Evolutionary conservation across 2,888 invertebrate genomes (phyloP), one percentile per base, ranked within the genome.

Genomic region (Teleogryllus oceanicus): DNA sequence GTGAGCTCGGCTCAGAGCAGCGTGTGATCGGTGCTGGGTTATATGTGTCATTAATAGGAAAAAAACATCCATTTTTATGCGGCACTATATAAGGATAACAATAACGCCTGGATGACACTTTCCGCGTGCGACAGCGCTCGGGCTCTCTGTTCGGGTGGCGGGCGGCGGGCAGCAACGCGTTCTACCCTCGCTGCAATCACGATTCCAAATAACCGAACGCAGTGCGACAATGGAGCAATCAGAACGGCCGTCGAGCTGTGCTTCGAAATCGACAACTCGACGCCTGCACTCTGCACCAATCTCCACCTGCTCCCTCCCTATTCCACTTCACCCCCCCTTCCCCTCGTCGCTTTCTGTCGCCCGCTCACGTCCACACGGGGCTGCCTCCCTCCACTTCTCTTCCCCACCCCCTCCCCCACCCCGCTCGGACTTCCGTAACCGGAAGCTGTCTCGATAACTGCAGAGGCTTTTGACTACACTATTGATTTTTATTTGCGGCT

Each of bases 401-500:
- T 13, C 62, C 62, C 5, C 16, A 0, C n/a, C 62, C 11, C 13
- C 62, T 8, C 62, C 62, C 16, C 16, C 12, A 11, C 62, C 37
- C 37, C 37, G 37, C 8, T 37, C 8, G 37, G 37, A 37, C 37
- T 37, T 37, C 37, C 37, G 37, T 37, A 37, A 37, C 37, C 62
- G 62, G 62, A 62, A 62, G 62, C n/a, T 62, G n/a, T 62, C n/a
- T 62, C 62, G 16, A n/a, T n/a, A 13, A 62, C 62, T 62, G 62
- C 62, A n/a, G 62, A 13, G 62, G 62, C 62, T 62, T 18, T 62
- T 62, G 16, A 62, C 16, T 62, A n/a, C 62, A 12, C 13, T 62
- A 62, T 62, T n/a, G 62, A 62, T 62, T 62, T 62, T 62, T 62
- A 62, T 62, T 62, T 62, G 62, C 62, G 62, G 62, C n/a, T 62